phyloP scores from a whole-genome alignment of 2,113 vertebrate genomes.

The Prinia subflava region DNA sequence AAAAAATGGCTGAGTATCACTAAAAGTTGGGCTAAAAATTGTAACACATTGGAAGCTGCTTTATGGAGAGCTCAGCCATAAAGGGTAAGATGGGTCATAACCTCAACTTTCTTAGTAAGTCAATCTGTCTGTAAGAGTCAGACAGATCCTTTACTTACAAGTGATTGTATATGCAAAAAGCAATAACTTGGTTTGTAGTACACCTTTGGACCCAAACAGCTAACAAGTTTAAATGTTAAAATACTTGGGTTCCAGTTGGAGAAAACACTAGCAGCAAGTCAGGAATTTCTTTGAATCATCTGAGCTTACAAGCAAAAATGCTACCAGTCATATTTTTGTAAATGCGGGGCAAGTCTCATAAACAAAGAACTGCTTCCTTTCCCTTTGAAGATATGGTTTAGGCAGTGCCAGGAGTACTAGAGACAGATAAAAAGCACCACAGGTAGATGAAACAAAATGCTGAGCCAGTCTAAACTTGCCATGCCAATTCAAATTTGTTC shows the following conservation, averaged over 20 bases:
- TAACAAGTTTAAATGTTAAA: not conserved
- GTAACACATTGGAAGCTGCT: not conserved
- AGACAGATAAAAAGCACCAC: not conserved
- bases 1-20: not conserved
- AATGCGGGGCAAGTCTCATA: not conserved
- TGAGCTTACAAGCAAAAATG: not conserved
- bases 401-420: not conserved
- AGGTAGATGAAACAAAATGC: not conserved
- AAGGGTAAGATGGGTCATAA: not conserved
- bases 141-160: not conserved
- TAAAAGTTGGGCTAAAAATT: not conserved
- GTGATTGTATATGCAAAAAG: not conserved
- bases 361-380: not conserved
- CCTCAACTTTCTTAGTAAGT: not conserved
- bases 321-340: not conserved
- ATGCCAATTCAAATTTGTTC: conserved; percentile 42
- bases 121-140: not conserved
- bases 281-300: not conserved
- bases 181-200: not conserved
- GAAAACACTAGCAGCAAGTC: not conserved
- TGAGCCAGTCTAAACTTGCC: conserved; percentile 5
- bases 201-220: not conserved
- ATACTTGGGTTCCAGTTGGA: not conserved
- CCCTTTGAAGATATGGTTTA: not conserved
- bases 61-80: not conserved